Percentiles rank a stretch among this genome's conserved stretches.
phyloP scores from a whole-genome alignment of 1,140 invertebrate species.

The Phthorimaea operculella region DNA sequence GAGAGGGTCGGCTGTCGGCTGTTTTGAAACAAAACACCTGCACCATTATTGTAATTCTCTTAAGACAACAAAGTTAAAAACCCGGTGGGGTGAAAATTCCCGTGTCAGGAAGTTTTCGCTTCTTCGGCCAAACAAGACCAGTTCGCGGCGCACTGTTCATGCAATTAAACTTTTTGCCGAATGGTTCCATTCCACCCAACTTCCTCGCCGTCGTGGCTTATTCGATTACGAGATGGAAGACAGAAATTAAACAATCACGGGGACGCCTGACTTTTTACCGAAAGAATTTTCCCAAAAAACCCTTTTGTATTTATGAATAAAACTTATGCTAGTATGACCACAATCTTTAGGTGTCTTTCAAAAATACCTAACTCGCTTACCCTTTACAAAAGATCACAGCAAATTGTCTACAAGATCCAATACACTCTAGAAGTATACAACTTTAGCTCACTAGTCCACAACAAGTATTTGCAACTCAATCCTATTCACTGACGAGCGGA shows the following conservation, averaged over 20 bases:
- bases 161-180: conserved; percentile 5
- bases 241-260: neutral
- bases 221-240: neutral
- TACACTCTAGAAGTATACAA: no score
- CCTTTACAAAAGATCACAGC: no score
- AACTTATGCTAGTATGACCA: no score
- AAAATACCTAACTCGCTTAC: no score
- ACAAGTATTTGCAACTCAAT: no score
- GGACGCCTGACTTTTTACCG: no score
- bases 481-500: no score
- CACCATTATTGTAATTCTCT: neutral
- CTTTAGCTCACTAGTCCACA: no score
- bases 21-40: conserved; percentile 6
- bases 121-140: neutral
- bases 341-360: no score
- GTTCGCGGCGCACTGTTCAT: neutral
- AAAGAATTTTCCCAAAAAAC: no score
- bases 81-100: neutral
- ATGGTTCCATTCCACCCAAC: neutral
- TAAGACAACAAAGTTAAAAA: neutral
- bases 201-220: conserved; percentile 1
- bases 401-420: no score
- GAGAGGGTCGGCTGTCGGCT: neutral
- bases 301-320: no score
- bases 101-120: neutral